phyloP scores from a whole-genome alignment of 2,888 invertebrate species.

The Xylophagus ater region DNA sequence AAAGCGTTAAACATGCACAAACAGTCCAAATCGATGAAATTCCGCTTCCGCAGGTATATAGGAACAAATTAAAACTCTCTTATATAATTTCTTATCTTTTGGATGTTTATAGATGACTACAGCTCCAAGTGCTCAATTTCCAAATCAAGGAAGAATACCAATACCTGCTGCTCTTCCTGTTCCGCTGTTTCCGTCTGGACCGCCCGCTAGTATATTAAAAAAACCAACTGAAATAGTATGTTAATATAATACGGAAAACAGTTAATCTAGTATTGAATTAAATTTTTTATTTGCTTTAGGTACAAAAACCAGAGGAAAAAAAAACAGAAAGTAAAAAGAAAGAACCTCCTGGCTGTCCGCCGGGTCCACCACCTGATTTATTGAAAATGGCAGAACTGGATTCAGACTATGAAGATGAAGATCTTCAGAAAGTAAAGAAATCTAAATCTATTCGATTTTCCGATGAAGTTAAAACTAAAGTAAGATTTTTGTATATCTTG shows the following conservation, averaged over 20 bases:
- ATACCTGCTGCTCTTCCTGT: conserved; percentile 33
- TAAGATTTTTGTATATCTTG: conserved; percentile 21
- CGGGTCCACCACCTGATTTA: conserved; percentile 69
- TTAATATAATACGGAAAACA: too few relatives aligned
- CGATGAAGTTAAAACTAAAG: conserved; percentile 45
- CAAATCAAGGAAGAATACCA: conserved; percentile 35
- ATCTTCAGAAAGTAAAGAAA: conserved; percentile 32
- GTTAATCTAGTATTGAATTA: too few relatives aligned
- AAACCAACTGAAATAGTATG: conserved; percentile 50
- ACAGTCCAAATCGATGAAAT: conserved; percentile 93
- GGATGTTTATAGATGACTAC: conserved; percentile 12
- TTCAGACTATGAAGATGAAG: conserved; percentile 36
- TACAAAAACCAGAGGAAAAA: conserved; percentile 24
- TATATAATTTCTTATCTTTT: neutral
- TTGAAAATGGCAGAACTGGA: conserved; percentile 52
- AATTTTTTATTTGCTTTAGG: conserved; percentile 25
- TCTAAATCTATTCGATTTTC: conserved; percentile 52
- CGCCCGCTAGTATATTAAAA: conserved; percentile 60
- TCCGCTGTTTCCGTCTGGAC: conserved; percentile 43
- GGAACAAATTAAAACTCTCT: neutral
- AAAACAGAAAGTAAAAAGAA: conserved; percentile 32
- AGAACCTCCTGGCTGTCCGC: conserved; percentile 79
- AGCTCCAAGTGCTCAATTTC: conserved; percentile 38
- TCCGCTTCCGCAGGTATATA: conserved; percentile 54
- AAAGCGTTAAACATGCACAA: conserved; percentile 91